A percentile compares a stretch with the other conserved stretches of the same genome.
These are phyloP conservation scores for Rhynchotus rufescens DNA, from an alignment of 2,797 vertebrate species.

Conservation along the genomic window DNA sequence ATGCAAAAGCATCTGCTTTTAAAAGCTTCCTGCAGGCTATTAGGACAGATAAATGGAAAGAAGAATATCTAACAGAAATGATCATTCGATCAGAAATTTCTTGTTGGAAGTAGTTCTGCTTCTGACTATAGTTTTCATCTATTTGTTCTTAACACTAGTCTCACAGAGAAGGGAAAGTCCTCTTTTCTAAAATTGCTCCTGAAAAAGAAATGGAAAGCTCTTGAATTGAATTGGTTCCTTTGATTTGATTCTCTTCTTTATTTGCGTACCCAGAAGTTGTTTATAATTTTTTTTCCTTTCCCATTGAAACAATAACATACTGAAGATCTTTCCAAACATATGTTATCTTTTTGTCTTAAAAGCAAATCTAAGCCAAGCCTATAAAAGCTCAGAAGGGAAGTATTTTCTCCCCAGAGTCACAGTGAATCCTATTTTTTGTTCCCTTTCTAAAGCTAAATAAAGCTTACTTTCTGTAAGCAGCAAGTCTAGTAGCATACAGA, in stretches of 20 bases:
- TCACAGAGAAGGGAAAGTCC: not conserved
- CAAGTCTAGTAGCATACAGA: not conserved
- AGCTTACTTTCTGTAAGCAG: not conserved
- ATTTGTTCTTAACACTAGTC: not conserved
- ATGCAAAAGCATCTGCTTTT: not conserved
- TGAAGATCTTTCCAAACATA: not conserved
- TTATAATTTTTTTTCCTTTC: not conserved
- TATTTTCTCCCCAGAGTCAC: not conserved
- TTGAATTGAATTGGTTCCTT: not conserved
- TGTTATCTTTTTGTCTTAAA: not conserved
- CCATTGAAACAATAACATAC: not conserved
- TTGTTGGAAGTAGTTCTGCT: not conserved
- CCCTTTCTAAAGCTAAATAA: not conserved
- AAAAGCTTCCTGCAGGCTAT: not conserved
- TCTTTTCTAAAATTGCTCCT: not conserved
- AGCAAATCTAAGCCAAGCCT: not conserved
- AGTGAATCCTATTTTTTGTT: not conserved
- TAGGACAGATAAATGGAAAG: not conserved
- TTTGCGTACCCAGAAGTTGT: not conserved
- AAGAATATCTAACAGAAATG: not conserved
- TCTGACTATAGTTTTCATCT: not conserved
- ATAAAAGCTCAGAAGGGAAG: not conserved
- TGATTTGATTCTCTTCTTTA: not conserved
- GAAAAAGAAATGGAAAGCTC: not conserved
- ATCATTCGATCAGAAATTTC: not conserved